Percentiles rank a stretch among this genome's conserved stretches.
Conservation (phyloP, 2,113 vertebrate genomes). For the Excalfactoria chinensis region DNA sequence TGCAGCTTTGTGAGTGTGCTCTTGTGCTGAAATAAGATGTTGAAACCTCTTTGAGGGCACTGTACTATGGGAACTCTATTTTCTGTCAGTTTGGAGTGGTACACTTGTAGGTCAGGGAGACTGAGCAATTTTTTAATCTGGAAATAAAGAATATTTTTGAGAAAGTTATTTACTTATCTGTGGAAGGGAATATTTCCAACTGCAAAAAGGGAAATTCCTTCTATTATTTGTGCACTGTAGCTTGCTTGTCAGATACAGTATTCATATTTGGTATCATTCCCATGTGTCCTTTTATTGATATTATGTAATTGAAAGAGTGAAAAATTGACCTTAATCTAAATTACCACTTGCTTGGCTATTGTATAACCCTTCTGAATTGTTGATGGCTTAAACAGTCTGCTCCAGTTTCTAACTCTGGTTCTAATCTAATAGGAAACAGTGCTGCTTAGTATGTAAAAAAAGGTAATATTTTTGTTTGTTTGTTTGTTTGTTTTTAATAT, state of each 20-base stretch:
- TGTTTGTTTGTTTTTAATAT: not conserved
- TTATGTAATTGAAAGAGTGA: conserved; percentile 53
- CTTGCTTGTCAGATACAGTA: conserved; percentile 12
- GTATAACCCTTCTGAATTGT: not conserved
- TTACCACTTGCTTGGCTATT: not conserved
- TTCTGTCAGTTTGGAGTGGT: not conserved
- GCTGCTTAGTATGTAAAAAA: not conserved
- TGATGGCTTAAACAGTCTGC: not conserved
- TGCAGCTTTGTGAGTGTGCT: not conserved
- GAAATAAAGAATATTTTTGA: not conserved
- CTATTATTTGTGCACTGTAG: not conserved
- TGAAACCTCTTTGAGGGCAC: not conserved
- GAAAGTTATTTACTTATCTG: not conserved
- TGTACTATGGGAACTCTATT: fast-evolving
- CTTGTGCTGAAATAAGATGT: not conserved
- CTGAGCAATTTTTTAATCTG: not conserved
- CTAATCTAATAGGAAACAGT: not conserved
- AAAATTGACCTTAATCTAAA: conserved; percentile 44
- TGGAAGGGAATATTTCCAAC: not conserved
- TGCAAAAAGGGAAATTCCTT: not conserved
- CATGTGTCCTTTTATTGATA: conserved; percentile 2
- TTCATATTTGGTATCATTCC: conserved; percentile 44
- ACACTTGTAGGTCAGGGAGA: not conserved
- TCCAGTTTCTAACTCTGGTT: not conserved
- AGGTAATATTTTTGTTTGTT: not conserved